Evolutionary conservation across 2,888 invertebrate species (phyloP).

Genomic region (Dicranocentrus wangi): DNA sequence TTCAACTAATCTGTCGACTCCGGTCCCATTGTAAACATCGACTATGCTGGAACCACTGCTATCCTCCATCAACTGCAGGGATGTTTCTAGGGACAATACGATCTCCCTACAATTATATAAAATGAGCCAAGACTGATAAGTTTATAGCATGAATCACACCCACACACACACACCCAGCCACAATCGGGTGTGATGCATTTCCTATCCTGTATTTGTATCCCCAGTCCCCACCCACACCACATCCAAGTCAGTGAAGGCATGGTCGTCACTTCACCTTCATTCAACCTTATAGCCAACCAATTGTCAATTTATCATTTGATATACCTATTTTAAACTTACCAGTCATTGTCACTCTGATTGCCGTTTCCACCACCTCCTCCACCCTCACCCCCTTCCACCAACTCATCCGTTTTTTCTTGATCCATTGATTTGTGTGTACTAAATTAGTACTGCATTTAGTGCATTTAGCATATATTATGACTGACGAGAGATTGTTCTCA

Average conservation of each 20-base stretch:
- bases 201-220: neutral
- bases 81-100: constrained; percentile 67
- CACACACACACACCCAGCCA: neutral
- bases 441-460: too few species aligned
- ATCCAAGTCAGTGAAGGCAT: neutral
- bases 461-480: too few species aligned
- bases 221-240: neutral
- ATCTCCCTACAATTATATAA: constrained; percentile 58
- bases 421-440: too few species aligned
- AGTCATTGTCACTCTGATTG: constrained; percentile 42
- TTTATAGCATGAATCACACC: neutral
- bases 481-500: too few species aligned
- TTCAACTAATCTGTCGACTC: constrained; percentile 68
- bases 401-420: constrained; percentile 33
- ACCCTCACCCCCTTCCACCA: constrained; percentile 2
- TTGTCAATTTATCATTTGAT: neutral
- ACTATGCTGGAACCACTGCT: constrained; percentile 39
- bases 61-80: constrained; percentile 61
- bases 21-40: constrained; percentile 42
- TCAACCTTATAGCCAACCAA: too few species aligned
- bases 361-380: constrained; percentile 15
- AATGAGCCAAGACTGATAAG: neutral
- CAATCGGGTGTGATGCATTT: neutral
- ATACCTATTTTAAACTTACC: constrained; percentile 22
- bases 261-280: too few species aligned